Evolutionary conservation across 2,888 invertebrate species (phyloP), one percentile per base, ranked within the genome.

Genomic region (Drosophila bunnanda): DNA sequence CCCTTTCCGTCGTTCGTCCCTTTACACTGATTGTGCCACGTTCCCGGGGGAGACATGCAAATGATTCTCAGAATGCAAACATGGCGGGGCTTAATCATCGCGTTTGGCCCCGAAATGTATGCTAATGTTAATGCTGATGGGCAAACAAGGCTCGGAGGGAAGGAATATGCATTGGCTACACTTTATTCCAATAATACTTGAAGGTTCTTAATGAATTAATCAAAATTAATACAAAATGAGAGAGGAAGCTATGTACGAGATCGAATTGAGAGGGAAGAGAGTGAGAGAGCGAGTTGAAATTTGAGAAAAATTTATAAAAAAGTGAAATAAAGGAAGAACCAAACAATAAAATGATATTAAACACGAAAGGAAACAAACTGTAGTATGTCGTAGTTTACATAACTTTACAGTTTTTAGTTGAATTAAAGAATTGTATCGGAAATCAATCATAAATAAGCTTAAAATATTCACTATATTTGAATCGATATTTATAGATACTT

Each of bases 41-140:
- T 69, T 48, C 39, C 70, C 44, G 20, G 15, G 67, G 70, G 70
- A 48, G 54, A 48, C 32, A 48, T 70, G 71, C 71, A 70, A 68
- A 68, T 70, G 48, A 68, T 43, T 68, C 20, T 15, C 43, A 70
- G 17, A 15, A 53, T 20, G 54, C 69, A 54, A 68, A 67, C 69
- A 48, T 55, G 32, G 38, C 28, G 10, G 44, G 38, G 8, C 66
- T 67, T 46, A 39, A 69, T 69, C 66, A 55, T 25, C 20, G 28
- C 46, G 17, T 46, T 38, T 17, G 53, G 53, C 53, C 44, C 68
- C 64, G 22, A 17, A 64, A 64, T 48, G 64, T 39, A 25, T 39
- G 64, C 62, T 53, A 53, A 36, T 53, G 53, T 22, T 22, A 34
- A 36, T 53, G 53, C 22, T 53, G 53, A 36, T 36, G 50, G 15